Base-by-base conservation (phyloP, 2,888 invertebrate species). In the Zelleria hepariella region DNA sequence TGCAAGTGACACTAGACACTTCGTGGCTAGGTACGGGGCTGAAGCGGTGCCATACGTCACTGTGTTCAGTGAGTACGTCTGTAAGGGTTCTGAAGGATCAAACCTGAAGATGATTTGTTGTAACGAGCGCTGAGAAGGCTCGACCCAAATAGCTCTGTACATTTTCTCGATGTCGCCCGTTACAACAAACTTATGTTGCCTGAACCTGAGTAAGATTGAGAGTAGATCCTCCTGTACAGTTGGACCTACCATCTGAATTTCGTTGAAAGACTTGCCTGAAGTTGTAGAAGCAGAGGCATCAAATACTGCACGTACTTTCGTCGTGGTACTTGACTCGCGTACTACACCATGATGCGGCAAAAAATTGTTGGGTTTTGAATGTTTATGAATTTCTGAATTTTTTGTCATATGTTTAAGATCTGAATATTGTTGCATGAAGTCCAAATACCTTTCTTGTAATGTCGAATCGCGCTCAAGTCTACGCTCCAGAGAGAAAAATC, bases 11-110 rank as follows among this genome's bases (percentile, higher is more conserved):
- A 27, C 27, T 27, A 27, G 66, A 63, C 5, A 66, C 66, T 48
- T 61, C 10, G 61, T 61, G 1, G 58, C 58, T 6, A 61, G 20
- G 20, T 51, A 61, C 15, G 58, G 55, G 15, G 61, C 58, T 6
- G 66, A 62, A 0, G 66, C 61, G 0, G 64, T 65, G 5, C 67
- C 67, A 26, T 67, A 68, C 5, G 66, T 66, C 4, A 65, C 59
- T 3, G 65, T 68, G 51, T 66, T 66, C 25, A 66, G 55, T 7
- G 55, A 54, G 23, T 60, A 64, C 0, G 59, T 51, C 20, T 62
- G 57, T 1, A 59, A 52, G 10, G 52, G 32, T 15, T 58, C 53
- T 27, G 54, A 32, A 5, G 54, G 24, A 51, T 60, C 58, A 27
- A 27, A 57, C 42, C 58, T 24, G 23, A 42, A 60, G 2, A 61